A percentile compares a stretch with the other conserved stretches of the same genome.
phyloP scores from a whole-genome alignment of 2,113 vertebrate genomes.

The Scomber japonicus region DNA sequence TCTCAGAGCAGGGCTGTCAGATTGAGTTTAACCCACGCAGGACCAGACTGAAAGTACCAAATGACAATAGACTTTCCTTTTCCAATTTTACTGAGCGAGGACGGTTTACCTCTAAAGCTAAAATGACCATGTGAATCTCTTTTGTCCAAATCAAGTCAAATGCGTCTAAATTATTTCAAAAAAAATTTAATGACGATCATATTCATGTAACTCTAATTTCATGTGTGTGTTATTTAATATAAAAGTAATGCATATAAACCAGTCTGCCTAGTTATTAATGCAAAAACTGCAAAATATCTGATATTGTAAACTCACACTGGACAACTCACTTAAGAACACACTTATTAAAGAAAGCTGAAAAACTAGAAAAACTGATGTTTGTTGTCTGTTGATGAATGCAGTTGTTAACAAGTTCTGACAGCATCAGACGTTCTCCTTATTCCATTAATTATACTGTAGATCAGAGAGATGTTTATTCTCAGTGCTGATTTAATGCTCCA shows the following conservation, averaged over 20 bases:
- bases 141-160: neutral
- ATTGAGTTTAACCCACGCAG: conserved; percentile 44
- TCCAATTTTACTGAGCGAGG: neutral
- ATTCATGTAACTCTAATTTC: neutral
- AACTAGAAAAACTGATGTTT: neutral
- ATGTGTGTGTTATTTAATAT: neutral
- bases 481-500: neutral
- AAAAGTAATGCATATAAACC: no score
- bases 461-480: neutral
- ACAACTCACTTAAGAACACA: conserved; percentile 1
- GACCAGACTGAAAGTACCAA: conserved; percentile 11
- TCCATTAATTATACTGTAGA: neutral
- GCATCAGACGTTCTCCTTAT: neutral
- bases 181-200: neutral
- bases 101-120: neutral
- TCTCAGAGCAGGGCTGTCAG: conserved; percentile 48
- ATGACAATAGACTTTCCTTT: neutral
- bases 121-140: neutral
- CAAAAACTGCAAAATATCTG: neutral
- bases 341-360: neutral
- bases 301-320: neutral
- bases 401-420: neutral
- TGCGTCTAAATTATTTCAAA: neutral
- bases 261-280: neutral
- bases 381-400: neutral